A percentile compares a stretch with the other conserved stretches of the same genome.
Evolutionary conservation across 2,797 vertebrate species (phyloP).

Genomic region (Thaleichthys pacificus): DNA sequence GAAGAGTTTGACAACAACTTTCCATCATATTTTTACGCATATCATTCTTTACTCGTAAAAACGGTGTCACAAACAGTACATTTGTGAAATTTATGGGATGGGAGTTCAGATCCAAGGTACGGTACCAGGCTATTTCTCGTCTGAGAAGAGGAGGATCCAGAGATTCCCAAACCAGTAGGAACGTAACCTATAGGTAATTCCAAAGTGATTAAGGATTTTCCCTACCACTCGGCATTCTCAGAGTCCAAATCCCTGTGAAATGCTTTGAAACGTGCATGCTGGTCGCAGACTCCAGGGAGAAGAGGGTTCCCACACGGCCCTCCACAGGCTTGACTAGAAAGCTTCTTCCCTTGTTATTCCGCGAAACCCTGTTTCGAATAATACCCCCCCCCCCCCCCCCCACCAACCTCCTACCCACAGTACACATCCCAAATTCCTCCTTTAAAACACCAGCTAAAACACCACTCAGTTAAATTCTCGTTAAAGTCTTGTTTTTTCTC

Average conservation of each 20-base stretch:
- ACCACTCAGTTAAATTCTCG: background rate
- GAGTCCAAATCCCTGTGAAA: slow-evolving; percentile 77
- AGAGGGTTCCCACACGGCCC: slow-evolving; percentile 58
- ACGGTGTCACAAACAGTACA: background rate
- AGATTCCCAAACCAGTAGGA: slow-evolving; percentile 50
- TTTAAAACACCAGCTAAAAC: slow-evolving; percentile 21
- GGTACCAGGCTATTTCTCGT: slow-evolving; percentile 65
- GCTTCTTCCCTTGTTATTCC: slow-evolving; percentile 66
- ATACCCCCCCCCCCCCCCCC: slow-evolving; percentile 28
- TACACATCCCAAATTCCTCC: slow-evolving; percentile 55
- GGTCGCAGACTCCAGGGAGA: slow-evolving; percentile 44
- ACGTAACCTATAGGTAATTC: slow-evolving; percentile 69
- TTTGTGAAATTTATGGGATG: background rate
- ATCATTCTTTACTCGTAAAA: background rate
- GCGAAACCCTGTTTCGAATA: slow-evolving; percentile 50
- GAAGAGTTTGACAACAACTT: too few relatives aligned
- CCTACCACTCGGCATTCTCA: slow-evolving; percentile 70
- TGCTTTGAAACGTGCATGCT: slow-evolving; percentile 65
- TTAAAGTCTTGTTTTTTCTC: background rate
- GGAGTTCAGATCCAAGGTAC: slow-evolving; percentile 26
- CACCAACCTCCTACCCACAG: background rate
- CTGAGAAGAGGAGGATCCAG: slow-evolving; percentile 39
- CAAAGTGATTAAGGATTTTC: slow-evolving; percentile 74
- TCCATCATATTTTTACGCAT: too few relatives aligned
- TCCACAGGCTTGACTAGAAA: slow-evolving; percentile 55